Evolutionary conservation across 2,888 invertebrate genomes (phyloP), one percentile per base, ranked within the genome.

Genomic region (Cheilosia impressa): DNA sequence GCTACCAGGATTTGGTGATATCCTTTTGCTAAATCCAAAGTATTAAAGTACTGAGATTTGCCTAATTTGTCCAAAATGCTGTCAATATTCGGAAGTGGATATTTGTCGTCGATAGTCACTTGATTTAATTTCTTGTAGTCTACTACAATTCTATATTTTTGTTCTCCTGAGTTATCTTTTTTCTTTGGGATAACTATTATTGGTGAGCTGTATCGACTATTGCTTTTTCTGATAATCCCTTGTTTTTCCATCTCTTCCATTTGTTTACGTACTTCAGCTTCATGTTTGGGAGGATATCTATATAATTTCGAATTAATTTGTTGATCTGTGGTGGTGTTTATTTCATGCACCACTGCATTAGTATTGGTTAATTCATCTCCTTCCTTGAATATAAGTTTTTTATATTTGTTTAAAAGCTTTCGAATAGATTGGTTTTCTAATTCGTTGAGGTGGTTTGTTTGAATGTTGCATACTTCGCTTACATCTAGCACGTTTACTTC

Each of bases 131-230:
- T 15, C 5, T 17, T 45, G 43, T 41, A 41, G 41, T 41, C 2
- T 15, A 41, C 15, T 15, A 15, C 41, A 15, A 41, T 41, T 41
- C 41, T 76, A 31, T 1, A 24, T 24, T 24, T 24, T 24, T 24
- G 24, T 24, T 24, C 24, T 24, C 24, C 24, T 24, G 24, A 24
- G 24, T 24, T 24, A 24, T 24, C 24, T 24, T 4, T 24, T 24
- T 24, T 24, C 24, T 24, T 24, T 24, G 24, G 5, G 24, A 24
- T 24, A 24, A 24, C 24, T 41, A 47, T 52, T 68, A 69, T 69
- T 27, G 58, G 52, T 72, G 62, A 72, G 52, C 41, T 72, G 22
- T 71, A 71, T 15, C 71, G 71, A 62, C 60, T 72, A 41, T 71
- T 71, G 45, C 72, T 62, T 13, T 72, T 72, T 52, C 52, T 24